Evolutionary conservation across 1,140 invertebrate genomes (phyloP), one percentile per base, ranked within the genome.

Genomic region (Ditylenchus dipsaci): DNA sequence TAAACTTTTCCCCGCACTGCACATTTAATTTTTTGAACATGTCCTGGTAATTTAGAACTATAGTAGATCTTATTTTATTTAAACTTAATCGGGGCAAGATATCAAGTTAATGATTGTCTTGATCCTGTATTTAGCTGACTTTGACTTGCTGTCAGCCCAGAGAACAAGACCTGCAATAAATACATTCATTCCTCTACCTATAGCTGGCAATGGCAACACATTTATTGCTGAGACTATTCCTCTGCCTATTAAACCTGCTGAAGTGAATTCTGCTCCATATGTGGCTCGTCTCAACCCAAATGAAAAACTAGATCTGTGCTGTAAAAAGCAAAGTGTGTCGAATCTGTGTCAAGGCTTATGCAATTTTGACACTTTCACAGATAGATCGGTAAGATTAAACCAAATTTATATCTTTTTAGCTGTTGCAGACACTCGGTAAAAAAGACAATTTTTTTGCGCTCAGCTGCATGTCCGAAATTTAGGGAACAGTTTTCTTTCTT

Each of bases 311-410:
- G 74, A 78, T 27, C 21, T 74, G 23, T 76, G 74, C 68, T 76
- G 74, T 59, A 72, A 60, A 27, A 77, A 77, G 57, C 76, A 78
- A 62, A 33, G 61, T 13, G 33, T 76, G 33, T 42, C 73, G 11
- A 21, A 43, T 19, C 26, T 45, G 1, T 76, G 74, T 42, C 74
- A 76, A 56, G 45, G 56, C 17, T 42, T 76, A 38, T 76, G 74
- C 61, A 76, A 76, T 42, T 76, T 77, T 45, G 74, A 76, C 61
- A 77, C 65, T 13, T 76, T 76, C 30, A 76, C 76, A 1, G 71
- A 76, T 63, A 33, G 68, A 76, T 76, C 75, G 21, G 74, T 76
- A 74, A 38, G 65, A 47, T 53, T 23, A 19, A 21, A 26, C 0
- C 21, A 30, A 58, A 68, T 38, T 19, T n/a, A n/a, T n/a, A n/a